A percentile compares a stretch with the other conserved stretches of the same genome.
These are phyloP conservation scores for Liasis olivaceus DNA, from an alignment of 2,797 vertebrate species.

Conservation along the genomic window DNA sequence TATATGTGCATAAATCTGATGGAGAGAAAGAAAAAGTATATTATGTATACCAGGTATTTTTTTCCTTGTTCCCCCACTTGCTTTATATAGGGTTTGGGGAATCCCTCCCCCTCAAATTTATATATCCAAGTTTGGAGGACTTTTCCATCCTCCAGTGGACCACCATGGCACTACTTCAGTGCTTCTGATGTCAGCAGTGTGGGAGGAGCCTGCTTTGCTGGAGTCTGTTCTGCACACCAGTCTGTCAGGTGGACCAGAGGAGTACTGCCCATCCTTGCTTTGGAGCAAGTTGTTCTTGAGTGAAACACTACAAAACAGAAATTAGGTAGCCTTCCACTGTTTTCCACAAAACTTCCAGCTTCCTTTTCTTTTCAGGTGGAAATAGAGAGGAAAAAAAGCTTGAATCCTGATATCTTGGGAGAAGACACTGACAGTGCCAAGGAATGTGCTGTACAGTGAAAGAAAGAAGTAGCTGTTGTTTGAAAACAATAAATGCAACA, in stretches of 20 bases:
- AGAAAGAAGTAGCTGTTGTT: conserved; percentile 16
- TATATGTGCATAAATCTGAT: not conserved
- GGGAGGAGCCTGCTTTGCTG: not conserved
- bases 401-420: conserved; percentile 70
- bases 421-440: conserved; percentile 71
- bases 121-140: not conserved
- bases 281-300: not conserved
- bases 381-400: conserved; percentile 82
- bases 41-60: not conserved
- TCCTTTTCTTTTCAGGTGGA: conserved; percentile 77
- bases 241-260: not conserved
- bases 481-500: conserved; percentile 7
- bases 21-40: not conserved
- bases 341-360: conserved; percentile 45
- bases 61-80: not conserved
- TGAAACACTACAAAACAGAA: not conserved
- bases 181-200: not conserved
- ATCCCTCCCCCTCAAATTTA: not conserved
- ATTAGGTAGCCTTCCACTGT: not conserved
- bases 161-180: not conserved
- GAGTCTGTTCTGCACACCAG: not conserved
- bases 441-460: conserved; percentile 81
- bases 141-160: not conserved
- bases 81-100: not conserved
- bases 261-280: not conserved